These are phyloP conservation scores for Lamprotornis superbus DNA, from an alignment of 2,113 vertebrate species.

Conservation along the genomic window DNA sequence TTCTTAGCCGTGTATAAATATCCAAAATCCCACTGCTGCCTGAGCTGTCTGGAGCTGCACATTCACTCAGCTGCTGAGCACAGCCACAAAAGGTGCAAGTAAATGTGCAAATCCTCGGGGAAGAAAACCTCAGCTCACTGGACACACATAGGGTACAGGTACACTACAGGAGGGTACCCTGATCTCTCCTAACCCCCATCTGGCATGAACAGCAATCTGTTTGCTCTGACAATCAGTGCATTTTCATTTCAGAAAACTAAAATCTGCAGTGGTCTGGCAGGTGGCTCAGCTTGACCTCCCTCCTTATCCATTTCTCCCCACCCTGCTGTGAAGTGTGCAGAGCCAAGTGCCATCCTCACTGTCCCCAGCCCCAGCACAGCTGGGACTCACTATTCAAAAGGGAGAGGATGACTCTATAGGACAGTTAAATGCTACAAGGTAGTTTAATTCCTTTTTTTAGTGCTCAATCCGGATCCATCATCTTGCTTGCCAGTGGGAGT, in stretches of 20 bases:
- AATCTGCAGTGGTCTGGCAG: fast-evolving
- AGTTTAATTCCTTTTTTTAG: not conserved
- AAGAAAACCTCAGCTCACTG: not conserved
- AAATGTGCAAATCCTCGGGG: fast-evolving
- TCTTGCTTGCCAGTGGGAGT: not conserved
- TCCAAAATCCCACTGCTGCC: not conserved
- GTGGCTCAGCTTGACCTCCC: not conserved
- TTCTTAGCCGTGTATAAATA: not conserved
- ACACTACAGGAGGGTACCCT: not conserved
- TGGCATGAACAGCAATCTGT: not conserved
- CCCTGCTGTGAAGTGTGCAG: not conserved
- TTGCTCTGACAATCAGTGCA: not conserved
- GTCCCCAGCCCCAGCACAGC: not conserved
- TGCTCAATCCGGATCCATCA: not conserved
- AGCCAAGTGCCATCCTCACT: not conserved
- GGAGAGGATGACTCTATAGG: not conserved
- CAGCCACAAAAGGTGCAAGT: not conserved
- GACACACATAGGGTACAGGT: not conserved
- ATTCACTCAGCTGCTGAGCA: not conserved
- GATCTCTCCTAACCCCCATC: not conserved
- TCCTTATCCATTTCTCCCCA: not conserved
- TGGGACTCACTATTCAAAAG: not conserved
- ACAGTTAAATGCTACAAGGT: not conserved
- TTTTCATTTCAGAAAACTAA: not conserved
- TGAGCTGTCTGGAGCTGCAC: not conserved